Percentiles rank a stretch among this genome's conserved stretches.
These are phyloP conservation scores for Aphelenchoides bicaudatus DNA, from an alignment of 2,888 invertebrate genomes.

Conservation along the genomic window DNA sequence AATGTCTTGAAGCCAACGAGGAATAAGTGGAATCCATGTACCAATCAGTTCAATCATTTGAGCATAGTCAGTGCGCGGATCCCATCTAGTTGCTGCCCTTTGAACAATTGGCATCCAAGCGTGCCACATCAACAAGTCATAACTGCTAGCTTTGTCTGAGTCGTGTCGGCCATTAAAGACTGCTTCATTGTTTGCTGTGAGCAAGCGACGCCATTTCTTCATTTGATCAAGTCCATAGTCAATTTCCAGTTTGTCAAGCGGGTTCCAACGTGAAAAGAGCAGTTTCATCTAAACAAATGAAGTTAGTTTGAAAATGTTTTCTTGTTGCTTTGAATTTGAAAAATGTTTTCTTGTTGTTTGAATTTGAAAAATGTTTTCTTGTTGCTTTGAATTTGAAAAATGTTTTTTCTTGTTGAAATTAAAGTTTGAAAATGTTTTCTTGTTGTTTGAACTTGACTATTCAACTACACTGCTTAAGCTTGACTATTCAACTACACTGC, in stretches of 20 bases:
- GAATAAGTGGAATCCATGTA: slow-evolving; percentile 76
- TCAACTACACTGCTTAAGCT: too few relatives aligned
- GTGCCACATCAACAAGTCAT: slow-evolving; percentile 81
- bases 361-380: too few relatives aligned
- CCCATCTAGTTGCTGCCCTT: slow-evolving; percentile 68
- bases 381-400: not conserved
- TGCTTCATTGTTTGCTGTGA: too few relatives aligned
- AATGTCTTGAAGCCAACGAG: slow-evolving; percentile 78
- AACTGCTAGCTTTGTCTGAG: slow-evolving; percentile 66
- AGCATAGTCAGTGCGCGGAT: slow-evolving; percentile 73
- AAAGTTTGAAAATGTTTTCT: too few relatives aligned
- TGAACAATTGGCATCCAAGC: slow-evolving; percentile 79
- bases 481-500: too few relatives aligned
- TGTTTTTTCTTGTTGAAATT: not conserved
- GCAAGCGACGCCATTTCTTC: slow-evolving; percentile 28
- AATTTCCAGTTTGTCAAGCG: slow-evolving; percentile 74
- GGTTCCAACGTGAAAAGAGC: slow-evolving; percentile 76
- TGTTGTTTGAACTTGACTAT: too few relatives aligned
- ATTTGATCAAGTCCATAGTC: slow-evolving; percentile 24
- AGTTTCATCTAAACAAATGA: slow-evolving; percentile 69
- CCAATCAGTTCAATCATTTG: slow-evolving; percentile 76
- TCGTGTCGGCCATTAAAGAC: too few relatives aligned
- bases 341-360: too few relatives aligned
- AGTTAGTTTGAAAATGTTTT: not conserved
- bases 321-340: too few relatives aligned